These are phyloP conservation scores for Hypomesus transpacificus DNA, from an alignment of 2,113 vertebrate genomes.

Conservation along the genomic window DNA sequence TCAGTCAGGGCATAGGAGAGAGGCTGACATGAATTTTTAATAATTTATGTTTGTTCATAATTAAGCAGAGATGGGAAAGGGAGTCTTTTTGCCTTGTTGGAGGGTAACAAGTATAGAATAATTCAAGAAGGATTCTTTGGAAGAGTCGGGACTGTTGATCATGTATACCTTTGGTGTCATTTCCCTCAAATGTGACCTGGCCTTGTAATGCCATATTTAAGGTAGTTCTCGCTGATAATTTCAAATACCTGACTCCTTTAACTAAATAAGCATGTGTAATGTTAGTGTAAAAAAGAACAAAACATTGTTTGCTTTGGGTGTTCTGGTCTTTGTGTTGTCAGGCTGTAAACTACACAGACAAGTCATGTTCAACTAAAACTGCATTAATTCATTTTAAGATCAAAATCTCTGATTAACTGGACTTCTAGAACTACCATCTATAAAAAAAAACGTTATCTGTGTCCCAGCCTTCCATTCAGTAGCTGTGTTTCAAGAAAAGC, in stretches of 20 bases:
- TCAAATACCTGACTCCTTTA: conserved; percentile 7
- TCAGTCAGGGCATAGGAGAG: conserved; percentile 7
- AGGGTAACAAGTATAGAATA: too few relatives aligned
- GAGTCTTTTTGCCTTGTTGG: too few relatives aligned
- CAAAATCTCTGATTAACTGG: too few relatives aligned
- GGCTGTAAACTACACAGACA: conserved; percentile 8
- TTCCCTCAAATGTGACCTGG: conserved; percentile 11
- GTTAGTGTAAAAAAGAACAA: conserved; percentile 11
- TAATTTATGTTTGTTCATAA: neutral
- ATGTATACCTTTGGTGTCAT: neutral
- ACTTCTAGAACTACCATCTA: too few relatives aligned
- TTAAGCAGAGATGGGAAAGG: too few relatives aligned
- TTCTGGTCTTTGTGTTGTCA: neutral
- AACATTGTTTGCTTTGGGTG: conserved; percentile 13
- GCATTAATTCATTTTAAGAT: too few relatives aligned
- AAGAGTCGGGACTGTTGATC: too few relatives aligned
- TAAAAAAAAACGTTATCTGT: too few relatives aligned
- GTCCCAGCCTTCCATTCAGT: too few relatives aligned
- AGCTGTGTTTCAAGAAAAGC: too few relatives aligned
- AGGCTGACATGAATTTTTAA: neutral
- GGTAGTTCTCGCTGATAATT: conserved; percentile 12
- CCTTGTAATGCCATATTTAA: conserved; percentile 8
- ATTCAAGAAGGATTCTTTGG: too few relatives aligned
- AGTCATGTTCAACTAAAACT: too few relatives aligned
- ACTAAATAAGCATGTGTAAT: conserved; percentile 12